Evolutionary conservation across 2,888 invertebrate species (phyloP), one percentile per base, ranked within the genome.

Genomic region (Proisotoma minuta): DNA sequence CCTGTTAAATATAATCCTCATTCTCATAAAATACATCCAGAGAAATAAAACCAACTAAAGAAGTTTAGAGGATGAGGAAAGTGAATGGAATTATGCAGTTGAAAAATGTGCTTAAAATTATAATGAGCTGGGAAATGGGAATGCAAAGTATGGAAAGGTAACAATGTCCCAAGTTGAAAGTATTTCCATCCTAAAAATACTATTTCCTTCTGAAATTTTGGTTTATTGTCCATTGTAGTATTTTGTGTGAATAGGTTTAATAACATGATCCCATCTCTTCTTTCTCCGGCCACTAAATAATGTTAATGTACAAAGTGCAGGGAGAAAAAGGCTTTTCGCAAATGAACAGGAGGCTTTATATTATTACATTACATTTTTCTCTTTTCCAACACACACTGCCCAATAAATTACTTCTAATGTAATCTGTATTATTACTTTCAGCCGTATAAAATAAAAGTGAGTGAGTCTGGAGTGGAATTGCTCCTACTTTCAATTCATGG

Each of bases 371-470:
- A n/a, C 18, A 20, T 43, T 43, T 43, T 43, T 5, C 18, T n/a
- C 43, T 43, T n/a, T n/a, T n/a, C n/a, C n/a, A n/a, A n/a, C n/a
- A n/a, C n/a, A n/a, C n/a, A n/a, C 43, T 43, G 43, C 10, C 18
- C 73, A 69, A 73, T 73, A 73, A 71, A 73, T 73, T 73, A 71
- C 68, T 69, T 67, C 69, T 71, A 73, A 73, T 73, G 73, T 71
- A 73, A 71, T 73, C 73, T 71, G 71, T 71, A 73, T 69, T 71
- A 69, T 73, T 71, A 70, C 70, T 67, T n/a, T n/a, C n/a, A n/a
- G n/a, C n/a, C n/a, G n/a, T n/a, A n/a, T n/a, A n/a, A n/a, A n/a
- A n/a, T n/a, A n/a, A n/a, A n/a, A n/a, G n/a, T n/a, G n/a, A n/a
- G n/a, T n/a, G n/a, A n/a, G n/a, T n/a, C n/a, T n/a, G n/a, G n/a